phyloP scores from a whole-genome alignment of 2,888 invertebrate species.

The Andrena marginata region DNA sequence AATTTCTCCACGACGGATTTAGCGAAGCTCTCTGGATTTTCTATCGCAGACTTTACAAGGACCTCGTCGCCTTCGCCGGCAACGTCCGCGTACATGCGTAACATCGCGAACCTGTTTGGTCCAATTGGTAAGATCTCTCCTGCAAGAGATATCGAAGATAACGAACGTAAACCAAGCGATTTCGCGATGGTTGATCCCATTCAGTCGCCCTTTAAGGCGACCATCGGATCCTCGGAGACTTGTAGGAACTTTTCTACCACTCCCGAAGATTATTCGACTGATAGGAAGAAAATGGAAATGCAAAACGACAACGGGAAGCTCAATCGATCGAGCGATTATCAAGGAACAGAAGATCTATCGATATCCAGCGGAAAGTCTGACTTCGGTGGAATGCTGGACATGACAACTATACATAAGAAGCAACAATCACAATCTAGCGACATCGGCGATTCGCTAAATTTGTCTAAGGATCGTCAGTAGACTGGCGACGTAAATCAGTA shows the following conservation, averaged over 20 bases:
- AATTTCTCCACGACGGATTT: constrained; percentile 82
- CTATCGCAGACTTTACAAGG: constrained; percentile 82
- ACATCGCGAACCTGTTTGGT: constrained; percentile 82
- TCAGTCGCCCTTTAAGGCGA: constrained; percentile 72
- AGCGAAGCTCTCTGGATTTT: constrained; percentile 82
- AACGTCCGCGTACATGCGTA: constrained; percentile 79
- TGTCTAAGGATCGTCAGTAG: constrained; percentile 81
- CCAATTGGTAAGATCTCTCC: constrained; percentile 78
- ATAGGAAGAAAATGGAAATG: constrained; percentile 71
- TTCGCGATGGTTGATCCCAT: constrained; percentile 74
- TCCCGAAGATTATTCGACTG: constrained; percentile 73
- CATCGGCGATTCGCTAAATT: constrained; percentile 80
- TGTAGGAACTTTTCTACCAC: constrained; percentile 63
- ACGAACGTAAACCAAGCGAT: constrained; percentile 74
- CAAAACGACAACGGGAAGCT: constrained; percentile 57
- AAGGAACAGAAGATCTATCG: constrained; percentile 79
- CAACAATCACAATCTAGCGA: constrained; percentile 75
- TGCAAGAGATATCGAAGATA: constrained; percentile 74
- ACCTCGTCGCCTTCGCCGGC: constrained; percentile 77
- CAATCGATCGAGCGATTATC: constrained; percentile 72
- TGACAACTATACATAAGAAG: constrained; percentile 78
- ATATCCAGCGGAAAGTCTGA: constrained; percentile 76
- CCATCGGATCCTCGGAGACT: constrained; percentile 67
- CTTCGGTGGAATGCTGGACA: constrained; percentile 80
- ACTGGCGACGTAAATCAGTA: constrained; percentile 39